Evolutionary conservation across 2,113 vertebrate genomes (phyloP).

Genomic region (Fulmarus glacialis): DNA sequence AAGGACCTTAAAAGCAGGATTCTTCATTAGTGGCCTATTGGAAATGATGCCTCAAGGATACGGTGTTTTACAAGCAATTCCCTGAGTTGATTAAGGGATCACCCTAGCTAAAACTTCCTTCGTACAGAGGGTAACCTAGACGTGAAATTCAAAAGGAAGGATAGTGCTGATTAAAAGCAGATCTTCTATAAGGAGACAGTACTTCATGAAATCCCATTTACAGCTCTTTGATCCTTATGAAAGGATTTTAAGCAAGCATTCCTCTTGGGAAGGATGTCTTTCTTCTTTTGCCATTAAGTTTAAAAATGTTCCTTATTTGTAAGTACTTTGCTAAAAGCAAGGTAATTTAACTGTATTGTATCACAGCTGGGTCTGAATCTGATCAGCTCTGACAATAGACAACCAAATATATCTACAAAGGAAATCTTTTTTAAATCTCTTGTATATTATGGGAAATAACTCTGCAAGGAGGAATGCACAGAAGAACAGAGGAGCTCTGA

Average conservation of each 20-base stretch:
- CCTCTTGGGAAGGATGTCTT: constrained; percentile 8
- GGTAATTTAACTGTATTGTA: neutral
- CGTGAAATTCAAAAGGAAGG: neutral
- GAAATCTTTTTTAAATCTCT: neutral
- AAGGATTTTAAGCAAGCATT: constrained; percentile 26
- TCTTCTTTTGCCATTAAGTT: constrained; percentile 19
- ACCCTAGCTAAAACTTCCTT: constrained; percentile 4
- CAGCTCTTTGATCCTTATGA: constrained; percentile 54
- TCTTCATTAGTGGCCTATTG: neutral
- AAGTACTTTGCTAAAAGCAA: neutral
- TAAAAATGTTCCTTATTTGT: constrained; percentile 16
- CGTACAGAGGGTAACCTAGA: neutral
- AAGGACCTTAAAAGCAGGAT: constrained; percentile 19
- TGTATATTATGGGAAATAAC: neutral
- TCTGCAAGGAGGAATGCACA: neutral
- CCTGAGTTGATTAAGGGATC: neutral
- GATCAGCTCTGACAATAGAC: neutral
- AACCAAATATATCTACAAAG: neutral
- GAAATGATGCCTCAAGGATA: neutral
- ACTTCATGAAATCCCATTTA: constrained; percentile 41
- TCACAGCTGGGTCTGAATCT: neutral
- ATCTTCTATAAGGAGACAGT: neutral
- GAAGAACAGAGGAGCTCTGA: neutral
- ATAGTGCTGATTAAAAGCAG: constrained; percentile 29
- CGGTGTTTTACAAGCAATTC: neutral